Percentiles rank a stretch among this genome's conserved stretches.
phyloP scores from a whole-genome alignment of 2,113 vertebrate genomes.

The Nothocercus julius region DNA sequence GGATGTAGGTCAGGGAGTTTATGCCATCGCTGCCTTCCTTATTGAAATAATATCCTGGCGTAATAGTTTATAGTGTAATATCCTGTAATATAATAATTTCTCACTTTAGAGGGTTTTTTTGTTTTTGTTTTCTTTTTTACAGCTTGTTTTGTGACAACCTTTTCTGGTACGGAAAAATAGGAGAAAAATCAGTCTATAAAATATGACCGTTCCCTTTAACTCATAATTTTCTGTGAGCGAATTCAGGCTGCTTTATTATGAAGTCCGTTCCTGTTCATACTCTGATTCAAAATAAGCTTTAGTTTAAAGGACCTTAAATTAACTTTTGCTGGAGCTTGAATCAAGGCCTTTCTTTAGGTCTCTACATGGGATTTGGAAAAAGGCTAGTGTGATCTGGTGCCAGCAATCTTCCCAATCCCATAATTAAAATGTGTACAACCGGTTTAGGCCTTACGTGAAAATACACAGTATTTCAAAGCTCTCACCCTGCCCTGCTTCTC shows the following conservation, averaged over 20 bases:
- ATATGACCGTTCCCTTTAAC: background rate
- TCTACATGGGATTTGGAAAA: background rate
- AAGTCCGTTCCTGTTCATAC: background rate
- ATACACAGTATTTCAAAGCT: background rate
- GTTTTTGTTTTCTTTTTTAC: background rate
- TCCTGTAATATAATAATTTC: background rate
- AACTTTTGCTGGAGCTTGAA: constrained; percentile 24
- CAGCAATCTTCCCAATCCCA: background rate
- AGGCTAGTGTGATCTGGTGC: background rate
- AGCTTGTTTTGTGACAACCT: background rate
- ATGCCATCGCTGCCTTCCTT: background rate
- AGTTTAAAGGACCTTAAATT: constrained; percentile 46
- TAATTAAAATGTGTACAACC: background rate
- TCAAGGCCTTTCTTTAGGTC: constrained; percentile 39
- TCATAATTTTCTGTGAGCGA: background rate
- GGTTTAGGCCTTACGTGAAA: background rate
- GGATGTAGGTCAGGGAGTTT: background rate
- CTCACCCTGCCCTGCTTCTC: background rate
- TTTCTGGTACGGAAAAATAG: background rate
- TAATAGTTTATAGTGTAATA: too few species aligned
- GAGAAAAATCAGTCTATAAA: background rate
- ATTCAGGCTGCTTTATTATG: background rate
- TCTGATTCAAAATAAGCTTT: constrained; percentile 20
- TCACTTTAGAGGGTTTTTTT: background rate
- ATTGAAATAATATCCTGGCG: background rate